Base-by-base conservation (phyloP, 2,888 invertebrate genomes). In the Luffia ferchaultella region DNA sequence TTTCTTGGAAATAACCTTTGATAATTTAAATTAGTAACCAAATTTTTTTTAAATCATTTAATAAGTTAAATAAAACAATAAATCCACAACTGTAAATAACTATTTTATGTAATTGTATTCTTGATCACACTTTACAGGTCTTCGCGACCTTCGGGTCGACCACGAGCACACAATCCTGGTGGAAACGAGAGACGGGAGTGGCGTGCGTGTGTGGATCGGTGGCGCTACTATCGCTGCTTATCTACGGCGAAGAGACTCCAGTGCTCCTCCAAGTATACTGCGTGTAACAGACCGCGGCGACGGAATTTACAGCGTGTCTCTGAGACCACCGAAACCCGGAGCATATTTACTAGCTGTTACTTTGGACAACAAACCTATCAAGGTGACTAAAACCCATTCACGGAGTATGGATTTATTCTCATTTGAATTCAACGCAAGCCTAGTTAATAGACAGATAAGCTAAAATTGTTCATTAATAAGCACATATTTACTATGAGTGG, bases 261-360 rank as follows among this genome's bases (percentile, higher is more conserved):
- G 73, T 57, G 75, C 70, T 1, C 68, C 76, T 1, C 83, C 84
- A 1, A 65, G 73, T 50, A 58, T 77, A 1, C 85, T 88, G 18
- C 77, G 85, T 46, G 85, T 90, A 12, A 66, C 75, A 1, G 90
- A 90, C 65, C 77, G 80, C 53, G 78, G 86, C 2, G 89, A 91
- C 70, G 92, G 92, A 42, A 84, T 87, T 18, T 91, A 90, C 67
- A 61, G 70, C 16, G 68, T 92, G 18, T 67, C 76, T 1, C 86
- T 92, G 61, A 80, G 86, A 1, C 89, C 91, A 1, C 87, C 88
- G 56, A 77, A 86, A 1, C 86, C 90, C 16, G 91, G 91, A 2
- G 85, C 86, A 0, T 76, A 90, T 46, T 68, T 87, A 40, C 68
- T 91, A 7, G 87, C 86, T 12, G 82, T 91, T 49, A 86, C 80